phyloP scores from a whole-genome alignment of 2,113 vertebrate genomes.

The Alligator mississippiensis region DNA sequence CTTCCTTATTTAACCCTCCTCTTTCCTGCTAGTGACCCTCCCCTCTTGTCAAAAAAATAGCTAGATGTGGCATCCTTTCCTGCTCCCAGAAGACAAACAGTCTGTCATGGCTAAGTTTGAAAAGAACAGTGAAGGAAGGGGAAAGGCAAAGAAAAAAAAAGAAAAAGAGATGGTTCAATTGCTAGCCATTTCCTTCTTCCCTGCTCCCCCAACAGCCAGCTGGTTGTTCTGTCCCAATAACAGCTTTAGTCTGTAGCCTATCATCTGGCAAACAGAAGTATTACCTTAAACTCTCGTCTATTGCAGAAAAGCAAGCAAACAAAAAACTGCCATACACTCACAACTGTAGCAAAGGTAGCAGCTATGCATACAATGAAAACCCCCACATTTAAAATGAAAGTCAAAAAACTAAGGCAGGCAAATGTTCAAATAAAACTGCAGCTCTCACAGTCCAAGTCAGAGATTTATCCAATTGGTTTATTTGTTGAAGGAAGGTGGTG shows the following conservation, averaged over 20 bases:
- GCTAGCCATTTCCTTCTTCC: not conserved
- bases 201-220: not conserved
- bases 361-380: fast-evolving
- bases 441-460: not conserved
- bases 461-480: no score
- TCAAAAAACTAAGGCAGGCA: not conserved
- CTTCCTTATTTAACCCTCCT: constrained; percentile 14
- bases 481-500: no score
- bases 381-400: not conserved
- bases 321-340: not conserved
- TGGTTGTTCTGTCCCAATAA: no score
- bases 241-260: not conserved
- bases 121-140: not conserved
- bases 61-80: not conserved
- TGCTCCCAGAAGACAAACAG: not conserved
- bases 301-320: not conserved
- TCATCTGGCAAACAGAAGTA: not conserved
- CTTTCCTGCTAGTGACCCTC: constrained; percentile 31
- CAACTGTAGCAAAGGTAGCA: not conserved
- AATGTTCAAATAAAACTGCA: not conserved
- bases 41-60: constrained; percentile 23
- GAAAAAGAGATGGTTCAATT: not conserved
- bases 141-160: not conserved
- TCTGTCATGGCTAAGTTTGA: not conserved
- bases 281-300: not conserved